These are phyloP conservation scores for Spicauda simplicius DNA, from an alignment of 2,888 invertebrate genomes.

Conservation along the genomic window DNA sequence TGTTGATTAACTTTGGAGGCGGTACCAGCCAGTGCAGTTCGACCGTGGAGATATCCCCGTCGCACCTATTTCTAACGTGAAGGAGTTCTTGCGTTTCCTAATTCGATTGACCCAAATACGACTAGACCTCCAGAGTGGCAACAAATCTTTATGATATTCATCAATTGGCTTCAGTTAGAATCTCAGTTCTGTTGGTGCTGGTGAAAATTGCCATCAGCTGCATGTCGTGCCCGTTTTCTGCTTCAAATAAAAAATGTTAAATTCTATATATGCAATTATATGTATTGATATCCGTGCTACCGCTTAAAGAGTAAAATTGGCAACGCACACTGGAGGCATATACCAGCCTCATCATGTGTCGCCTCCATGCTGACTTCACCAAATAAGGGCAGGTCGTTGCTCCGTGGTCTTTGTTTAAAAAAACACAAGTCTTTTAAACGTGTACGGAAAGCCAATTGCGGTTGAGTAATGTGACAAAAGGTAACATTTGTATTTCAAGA, in stretches of 20 bases:
- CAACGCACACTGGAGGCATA: slow-evolving; percentile 33
- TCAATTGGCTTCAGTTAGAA: too few relatives aligned
- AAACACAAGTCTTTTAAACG: slow-evolving; percentile 70
- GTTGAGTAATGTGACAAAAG: slow-evolving; percentile 63
- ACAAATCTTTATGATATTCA: too few relatives aligned
- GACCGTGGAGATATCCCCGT: too few relatives aligned
- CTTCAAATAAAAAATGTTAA: neutral
- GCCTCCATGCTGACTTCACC: slow-evolving; percentile 62
- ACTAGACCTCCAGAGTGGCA: too few relatives aligned
- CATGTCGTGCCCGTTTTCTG: too few relatives aligned
- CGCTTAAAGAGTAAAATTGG: slow-evolving; percentile 38
- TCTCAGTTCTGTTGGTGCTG: too few relatives aligned
- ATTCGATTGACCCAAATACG: too few relatives aligned
- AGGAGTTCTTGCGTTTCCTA: too few relatives aligned
- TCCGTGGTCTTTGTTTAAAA: slow-evolving; percentile 75
- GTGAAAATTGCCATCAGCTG: too few relatives aligned
- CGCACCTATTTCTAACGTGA: too few relatives aligned
- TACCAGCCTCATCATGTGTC: slow-evolving; percentile 48
- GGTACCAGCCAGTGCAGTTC: too few relatives aligned
- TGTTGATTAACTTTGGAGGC: neutral
- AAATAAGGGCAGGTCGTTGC: slow-evolving; percentile 79
- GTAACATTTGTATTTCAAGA: slow-evolving; percentile 36
- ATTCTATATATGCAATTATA: neutral
- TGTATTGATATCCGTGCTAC: neutral
- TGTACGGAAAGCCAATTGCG: slow-evolving; percentile 67